Base-by-base conservation (phyloP, 2,888 invertebrate genomes). In the Caenorhabditis imperialis region DNA sequence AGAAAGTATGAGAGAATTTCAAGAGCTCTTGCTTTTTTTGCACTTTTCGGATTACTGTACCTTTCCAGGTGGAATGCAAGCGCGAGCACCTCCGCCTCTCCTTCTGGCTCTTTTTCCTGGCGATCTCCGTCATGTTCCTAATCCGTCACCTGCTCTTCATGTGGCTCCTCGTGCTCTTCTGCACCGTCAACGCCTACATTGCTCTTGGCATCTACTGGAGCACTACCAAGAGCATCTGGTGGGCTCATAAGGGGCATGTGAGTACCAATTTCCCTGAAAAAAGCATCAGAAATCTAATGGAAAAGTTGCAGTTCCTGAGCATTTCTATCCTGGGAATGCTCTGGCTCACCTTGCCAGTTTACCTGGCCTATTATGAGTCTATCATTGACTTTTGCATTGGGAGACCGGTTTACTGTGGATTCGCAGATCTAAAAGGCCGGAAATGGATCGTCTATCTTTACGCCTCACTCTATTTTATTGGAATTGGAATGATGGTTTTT, bases 401-500 rank as follows among this genome's bases (percentile, higher is more conserved):
- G 1, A 42, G 51, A 8, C 35, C 44, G 10, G 16, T 35, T 4
- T 16, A 33, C 3, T 61, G 61, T 25, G 51, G 61, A 42, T 23
- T 42, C 16, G 23, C 35, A 0, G 18, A 51, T 33, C 27, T 51
- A 8, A 27, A 42, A 14, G 42, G 42, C 33, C 40, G 51, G 0
- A 42, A 44, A 37, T 61, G 51, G 61, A n/a, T 53, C 22, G 44
- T 61, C 23, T 61, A 61, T n/a, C 7, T 51, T 20, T 61, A 61
- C 42, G 42, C 61, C 5, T 16, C 35, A 7, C 61, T 61, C 51
- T 61, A 61, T 7, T 61, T 61, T 27, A 4, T 61, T 12, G 61
- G 61, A 23, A 35, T 61, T 12, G 61, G 61, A 61, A 61, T 61
- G 61, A 61, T 61, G 61, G 51, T 61, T 7, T 44, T 61, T 14